phyloP scores from a whole-genome alignment of 2,113 vertebrate species.

The Solenodon paradoxus region DNA sequence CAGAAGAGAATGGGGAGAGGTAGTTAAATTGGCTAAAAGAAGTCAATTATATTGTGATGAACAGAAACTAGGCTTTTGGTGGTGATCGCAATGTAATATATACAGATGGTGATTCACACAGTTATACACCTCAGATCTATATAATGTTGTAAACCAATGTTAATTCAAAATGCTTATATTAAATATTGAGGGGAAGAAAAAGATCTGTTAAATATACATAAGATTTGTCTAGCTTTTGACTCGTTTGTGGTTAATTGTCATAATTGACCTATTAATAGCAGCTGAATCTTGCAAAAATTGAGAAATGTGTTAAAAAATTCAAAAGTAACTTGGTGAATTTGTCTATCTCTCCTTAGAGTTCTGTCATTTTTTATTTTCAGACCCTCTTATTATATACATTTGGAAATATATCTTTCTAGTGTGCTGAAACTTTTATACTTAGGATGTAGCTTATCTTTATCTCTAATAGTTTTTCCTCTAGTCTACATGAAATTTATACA shows the following conservation, averaged over 20 bases:
- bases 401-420: conserved; percentile 14
- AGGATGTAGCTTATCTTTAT: background rate
- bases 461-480: background rate
- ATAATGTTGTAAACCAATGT: too few species aligned
- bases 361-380: conserved; percentile 32
- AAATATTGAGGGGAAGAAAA: background rate
- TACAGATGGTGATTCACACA: too few species aligned
- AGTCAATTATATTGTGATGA: too few species aligned
- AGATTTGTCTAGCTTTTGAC: background rate
- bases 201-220: background rate
- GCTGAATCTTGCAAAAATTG: background rate
- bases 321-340: background rate
- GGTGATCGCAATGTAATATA: too few species aligned
- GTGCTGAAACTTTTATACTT: background rate
- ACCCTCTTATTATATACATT: background rate
- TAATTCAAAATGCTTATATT: background rate
- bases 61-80: too few species aligned
- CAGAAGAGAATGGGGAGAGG: too few species aligned
- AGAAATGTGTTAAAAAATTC: background rate
- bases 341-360: background rate
- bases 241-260: background rate
- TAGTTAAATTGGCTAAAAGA: too few species aligned
- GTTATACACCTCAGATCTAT: too few species aligned
- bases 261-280: background rate
- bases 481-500: background rate